Evolutionary conservation across 2,797 vertebrate genomes (phyloP), one percentile per base, ranked within the genome.

Genomic region (Clarias platycephalus): DNA sequence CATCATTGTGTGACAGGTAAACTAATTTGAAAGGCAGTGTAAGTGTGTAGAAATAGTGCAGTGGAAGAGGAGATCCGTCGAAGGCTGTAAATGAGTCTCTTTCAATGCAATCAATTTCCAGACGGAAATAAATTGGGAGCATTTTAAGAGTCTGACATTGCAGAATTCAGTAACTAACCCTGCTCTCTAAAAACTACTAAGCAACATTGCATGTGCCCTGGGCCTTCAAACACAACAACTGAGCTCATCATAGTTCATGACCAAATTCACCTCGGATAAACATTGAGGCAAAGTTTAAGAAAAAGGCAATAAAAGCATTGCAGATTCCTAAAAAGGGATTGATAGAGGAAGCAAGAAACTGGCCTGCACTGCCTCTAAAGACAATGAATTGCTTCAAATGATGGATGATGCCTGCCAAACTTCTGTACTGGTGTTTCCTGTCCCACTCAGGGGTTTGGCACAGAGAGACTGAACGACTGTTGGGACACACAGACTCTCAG

Each of bases 391-490:
- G 70, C 31, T 75, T 57, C 79, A 77, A 83, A 64, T 88, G 88
- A 89, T 84, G 77, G 85, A 90, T 85, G 85, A 81, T 37, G 84
- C 72, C 0, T 83, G 72, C 58, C 60, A 79, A 71, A 68, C 58
- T 24, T 12, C 71, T 62, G 80, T 31, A 57, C 37, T 24, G 68
- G 68, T 66, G 72, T 31, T 80, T 70, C 80, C 82, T 34, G 62
- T 80, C 49, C 0, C 72, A 86, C 85, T 68, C 78, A 87, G 81
- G 87, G 22, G 86, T 88, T 91, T 91, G 89, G 91, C 90, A 89
- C 88, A 70, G 79, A 90, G 89, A 89, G 91, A 93, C 87, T 88
- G 31, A 1, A 67, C 88, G 86, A 90, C 91, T 93, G 92, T 90
- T 83, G 71, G 70, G 76, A 85, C 70, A 72, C 87, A 81, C 87